Percentiles rank a stretch among this genome's conserved stretches.
Evolutionary conservation across 2,113 vertebrate species (phyloP).

Genomic region (Myrmecobius fasciatus): DNA sequence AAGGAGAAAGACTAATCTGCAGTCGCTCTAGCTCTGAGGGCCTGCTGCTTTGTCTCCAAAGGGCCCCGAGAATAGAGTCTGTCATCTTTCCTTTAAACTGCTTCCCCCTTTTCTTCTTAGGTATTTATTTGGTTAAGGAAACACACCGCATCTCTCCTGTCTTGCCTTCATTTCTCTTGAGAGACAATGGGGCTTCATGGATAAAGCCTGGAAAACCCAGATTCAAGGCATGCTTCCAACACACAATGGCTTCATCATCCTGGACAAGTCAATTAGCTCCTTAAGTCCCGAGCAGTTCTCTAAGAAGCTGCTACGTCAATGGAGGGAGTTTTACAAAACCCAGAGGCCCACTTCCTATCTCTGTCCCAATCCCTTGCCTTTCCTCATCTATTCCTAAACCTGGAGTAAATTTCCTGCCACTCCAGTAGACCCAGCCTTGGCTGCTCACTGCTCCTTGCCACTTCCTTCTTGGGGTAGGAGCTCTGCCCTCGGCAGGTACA

Average conservation of each 20-base stretch:
- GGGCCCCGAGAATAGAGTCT: not conserved
- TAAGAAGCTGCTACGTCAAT: too few relatives aligned
- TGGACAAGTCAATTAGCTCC: not conserved
- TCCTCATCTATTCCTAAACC: not conserved
- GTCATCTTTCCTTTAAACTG: not conserved
- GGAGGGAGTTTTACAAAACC: not conserved
- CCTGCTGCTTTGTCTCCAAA: not conserved
- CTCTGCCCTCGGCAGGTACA: not conserved
- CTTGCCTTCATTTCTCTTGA: not conserved
- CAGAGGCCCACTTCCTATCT: not conserved
- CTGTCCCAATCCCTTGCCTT: not conserved
- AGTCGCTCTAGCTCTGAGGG: too few relatives aligned
- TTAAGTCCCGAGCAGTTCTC: not conserved
- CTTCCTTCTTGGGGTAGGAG: not conserved
- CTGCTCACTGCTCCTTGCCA: too few relatives aligned
- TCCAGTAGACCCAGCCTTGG: not conserved
- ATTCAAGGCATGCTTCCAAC: not conserved
- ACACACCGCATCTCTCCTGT: not conserved
- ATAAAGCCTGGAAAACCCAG: not conserved
- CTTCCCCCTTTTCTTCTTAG: not conserved
- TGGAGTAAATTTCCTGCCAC: not conserved
- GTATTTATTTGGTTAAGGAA: not conserved
- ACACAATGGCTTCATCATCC: not conserved
- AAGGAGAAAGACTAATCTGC: not conserved
- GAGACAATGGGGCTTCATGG: not conserved